Percentiles rank a stretch among this genome's conserved stretches.
These are phyloP conservation scores for Acleris sparsana DNA, from an alignment of 2,888 invertebrate species.

Conservation along the genomic window DNA sequence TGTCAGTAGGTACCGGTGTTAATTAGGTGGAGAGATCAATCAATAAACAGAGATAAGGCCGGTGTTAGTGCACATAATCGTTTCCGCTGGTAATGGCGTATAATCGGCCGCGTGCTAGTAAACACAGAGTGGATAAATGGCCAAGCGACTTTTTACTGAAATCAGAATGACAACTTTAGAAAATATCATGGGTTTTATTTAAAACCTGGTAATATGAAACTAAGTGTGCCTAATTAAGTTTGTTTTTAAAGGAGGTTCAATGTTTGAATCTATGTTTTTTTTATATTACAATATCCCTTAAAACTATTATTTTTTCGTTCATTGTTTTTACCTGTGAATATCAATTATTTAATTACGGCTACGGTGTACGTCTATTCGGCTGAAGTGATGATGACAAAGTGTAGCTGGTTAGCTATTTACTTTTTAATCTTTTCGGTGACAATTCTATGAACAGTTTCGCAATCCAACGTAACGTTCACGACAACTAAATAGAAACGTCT, in stretches of 20 bases:
- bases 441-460: too few species aligned
- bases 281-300: too few species aligned
- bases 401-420: too few species aligned
- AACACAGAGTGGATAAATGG: constrained; percentile 22
- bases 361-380: too few species aligned
- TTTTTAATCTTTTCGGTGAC: too few species aligned
- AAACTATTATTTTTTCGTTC: too few species aligned
- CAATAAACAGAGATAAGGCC: constrained; percentile 19
- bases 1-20: constrained; percentile 1
- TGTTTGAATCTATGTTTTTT: too few species aligned
- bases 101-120: constrained; percentile 21
- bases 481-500: background rate
- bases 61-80: constrained; percentile 21
- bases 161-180: constrained; percentile 16
- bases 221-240: too few species aligned
- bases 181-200: background rate
- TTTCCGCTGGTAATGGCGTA: constrained; percentile 30
- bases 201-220: background rate
- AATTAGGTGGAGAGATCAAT: constrained; percentile 30
- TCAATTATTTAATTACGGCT: too few species aligned
- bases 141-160: constrained; percentile 30
- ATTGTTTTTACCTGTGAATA: too few species aligned
- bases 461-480: background rate
- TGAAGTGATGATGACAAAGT: too few species aligned
- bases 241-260: too few species aligned